Percentiles rank a stretch among this genome's conserved stretches.
phyloP scores from a whole-genome alignment of 2,888 invertebrate genomes.

The Muschampia plurimacula region DNA sequence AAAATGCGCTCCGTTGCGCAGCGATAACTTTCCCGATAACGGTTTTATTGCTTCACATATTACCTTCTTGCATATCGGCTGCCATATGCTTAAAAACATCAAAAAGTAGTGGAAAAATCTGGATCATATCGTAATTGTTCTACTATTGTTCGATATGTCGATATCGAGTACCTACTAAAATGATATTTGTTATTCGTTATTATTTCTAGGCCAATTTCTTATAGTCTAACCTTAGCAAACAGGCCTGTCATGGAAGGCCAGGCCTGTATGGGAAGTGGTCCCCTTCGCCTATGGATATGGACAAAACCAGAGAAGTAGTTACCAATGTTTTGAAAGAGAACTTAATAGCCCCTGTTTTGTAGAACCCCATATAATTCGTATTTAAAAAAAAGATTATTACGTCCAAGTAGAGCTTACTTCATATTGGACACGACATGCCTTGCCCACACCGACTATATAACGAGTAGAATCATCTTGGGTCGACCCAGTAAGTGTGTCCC shows the following conservation, averaged over 20 bases:
- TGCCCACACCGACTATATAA: slow-evolving; percentile 38
- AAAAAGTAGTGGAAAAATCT: slow-evolving; percentile 54
- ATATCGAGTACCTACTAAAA: slow-evolving; percentile 8
- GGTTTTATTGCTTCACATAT: slow-evolving; percentile 82
- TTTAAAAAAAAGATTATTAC: neutral
- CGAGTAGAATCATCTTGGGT: slow-evolving; percentile 44
- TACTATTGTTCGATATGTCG: slow-evolving; percentile 37
- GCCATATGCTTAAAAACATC: slow-evolving; percentile 58
- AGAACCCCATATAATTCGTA: neutral
- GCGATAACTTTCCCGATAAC: slow-evolving; percentile 80
- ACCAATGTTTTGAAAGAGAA: too few species aligned
- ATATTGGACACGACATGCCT: slow-evolving; percentile 22
- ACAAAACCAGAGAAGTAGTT: too few species aligned
- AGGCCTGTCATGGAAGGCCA: too few species aligned
- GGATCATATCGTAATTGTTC: slow-evolving; percentile 26
- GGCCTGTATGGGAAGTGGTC: too few species aligned
- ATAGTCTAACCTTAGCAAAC: too few species aligned
- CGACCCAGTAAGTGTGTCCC: slow-evolving; percentile 42
- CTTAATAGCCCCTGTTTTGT: too few species aligned
- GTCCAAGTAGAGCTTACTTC: slow-evolving; percentile 46
- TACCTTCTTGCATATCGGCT: slow-evolving; percentile 76
- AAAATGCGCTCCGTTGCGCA: slow-evolving; percentile 81
- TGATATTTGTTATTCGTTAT: slow-evolving; percentile 11
- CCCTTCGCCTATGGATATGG: too few species aligned
- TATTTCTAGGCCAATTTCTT: slow-evolving; percentile 31